Percentiles rank a stretch among this genome's conserved stretches.
These are phyloP conservation scores for Saccostrea glomerata DNA, from an alignment of 1,140 invertebrate genomes.

Conservation along the genomic window DNA sequence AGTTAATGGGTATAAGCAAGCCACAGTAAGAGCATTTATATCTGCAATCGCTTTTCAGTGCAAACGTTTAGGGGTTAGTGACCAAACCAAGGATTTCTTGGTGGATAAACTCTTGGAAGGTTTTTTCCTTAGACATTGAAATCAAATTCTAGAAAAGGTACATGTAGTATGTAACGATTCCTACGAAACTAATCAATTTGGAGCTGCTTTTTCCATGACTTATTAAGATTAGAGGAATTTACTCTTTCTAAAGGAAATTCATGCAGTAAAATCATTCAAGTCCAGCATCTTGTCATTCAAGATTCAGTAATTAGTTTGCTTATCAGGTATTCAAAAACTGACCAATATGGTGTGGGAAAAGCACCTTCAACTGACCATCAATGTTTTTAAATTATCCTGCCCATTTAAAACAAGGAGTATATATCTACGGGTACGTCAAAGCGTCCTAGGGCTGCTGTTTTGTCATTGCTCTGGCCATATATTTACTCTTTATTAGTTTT, in stretches of 20 bases:
- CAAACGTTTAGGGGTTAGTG: not conserved
- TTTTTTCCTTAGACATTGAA: slow-evolving; percentile 10
- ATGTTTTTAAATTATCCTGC: no score
- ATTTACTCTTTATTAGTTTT: no score
- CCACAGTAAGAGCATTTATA: slow-evolving; percentile 35
- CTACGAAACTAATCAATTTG: slow-evolving; percentile 40
- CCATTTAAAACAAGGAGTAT: no score
- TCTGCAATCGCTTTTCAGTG: slow-evolving; percentile 31
- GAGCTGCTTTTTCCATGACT: slow-evolving; percentile 12
- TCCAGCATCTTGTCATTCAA: not conserved
- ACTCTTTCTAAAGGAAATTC: not conserved
- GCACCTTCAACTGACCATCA: no score
- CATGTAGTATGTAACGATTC: not conserved
- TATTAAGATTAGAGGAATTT: slow-evolving; percentile 21
- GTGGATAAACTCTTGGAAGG: slow-evolving; percentile 24
- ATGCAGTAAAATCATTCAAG: not conserved
- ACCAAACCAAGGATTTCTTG: not conserved
- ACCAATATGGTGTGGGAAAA: no score
- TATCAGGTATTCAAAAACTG: no score
- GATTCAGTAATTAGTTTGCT: no score
- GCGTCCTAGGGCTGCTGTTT: no score
- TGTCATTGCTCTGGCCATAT: no score
- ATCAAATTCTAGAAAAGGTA: not conserved
- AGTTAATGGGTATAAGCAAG: not conserved
- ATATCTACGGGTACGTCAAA: no score